A percentile compares a stretch with the other conserved stretches of the same genome.
Evolutionary conservation across 2,888 invertebrate genomes (phyloP).

Genomic region (Heliconius hortense): DNA sequence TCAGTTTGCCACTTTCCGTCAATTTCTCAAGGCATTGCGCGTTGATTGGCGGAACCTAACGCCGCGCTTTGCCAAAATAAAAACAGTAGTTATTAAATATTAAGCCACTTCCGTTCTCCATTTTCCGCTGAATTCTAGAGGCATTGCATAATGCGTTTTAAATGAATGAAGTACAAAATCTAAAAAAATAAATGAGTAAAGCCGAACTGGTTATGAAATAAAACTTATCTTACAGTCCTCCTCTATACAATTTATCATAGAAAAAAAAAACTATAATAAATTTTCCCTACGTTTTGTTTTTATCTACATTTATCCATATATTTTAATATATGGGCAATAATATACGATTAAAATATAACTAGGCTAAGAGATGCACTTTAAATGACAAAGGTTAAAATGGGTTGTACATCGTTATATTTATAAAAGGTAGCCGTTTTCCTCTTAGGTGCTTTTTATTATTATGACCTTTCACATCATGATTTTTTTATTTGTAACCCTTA

Average conservation of each 20-base stretch:
- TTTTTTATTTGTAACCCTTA: no score
- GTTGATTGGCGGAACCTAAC: no score
- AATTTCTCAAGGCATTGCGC: no score
- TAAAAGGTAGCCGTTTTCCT: background rate
- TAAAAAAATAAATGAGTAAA: no score
- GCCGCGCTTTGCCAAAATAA: no score
- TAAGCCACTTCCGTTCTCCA: no score
- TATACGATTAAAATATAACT: background rate
- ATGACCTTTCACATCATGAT: background rate
- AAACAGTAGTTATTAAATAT: no score
- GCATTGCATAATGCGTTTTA: no score
- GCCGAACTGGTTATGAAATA: background rate
- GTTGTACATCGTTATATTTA: background rate
- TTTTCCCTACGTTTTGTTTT: no score
- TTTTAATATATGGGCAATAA: background rate
- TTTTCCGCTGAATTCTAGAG: no score
- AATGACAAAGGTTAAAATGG: constrained; percentile 6
- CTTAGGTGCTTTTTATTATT: background rate
- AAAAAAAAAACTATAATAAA: background rate
- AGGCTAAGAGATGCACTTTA: constrained; percentile 10
- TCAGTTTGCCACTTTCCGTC: no score
- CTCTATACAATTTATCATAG: background rate
- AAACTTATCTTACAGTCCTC: background rate
- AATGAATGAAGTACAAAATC: no score
- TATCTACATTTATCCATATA: background rate